A percentile compares a stretch with the other conserved stretches of the same genome.
Evolutionary conservation across 2,113 vertebrate genomes (phyloP).

Genomic region (Willisornis vidua): DNA sequence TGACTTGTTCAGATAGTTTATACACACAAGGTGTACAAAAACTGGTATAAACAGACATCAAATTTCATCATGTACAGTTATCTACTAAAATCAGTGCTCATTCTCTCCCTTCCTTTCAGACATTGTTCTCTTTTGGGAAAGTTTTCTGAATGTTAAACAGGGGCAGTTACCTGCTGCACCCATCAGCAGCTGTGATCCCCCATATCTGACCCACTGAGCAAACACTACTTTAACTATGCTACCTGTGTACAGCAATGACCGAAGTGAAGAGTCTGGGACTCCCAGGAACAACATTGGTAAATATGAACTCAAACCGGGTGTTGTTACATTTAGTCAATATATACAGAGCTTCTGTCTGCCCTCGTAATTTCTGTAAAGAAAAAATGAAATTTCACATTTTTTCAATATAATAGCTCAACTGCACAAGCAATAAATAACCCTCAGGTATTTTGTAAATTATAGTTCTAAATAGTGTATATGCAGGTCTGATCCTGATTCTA

Average conservation of each 20-base stretch:
- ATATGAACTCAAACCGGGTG: constrained; percentile 98
- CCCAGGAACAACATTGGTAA: constrained; percentile 95
- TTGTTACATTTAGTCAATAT: constrained; percentile 97
- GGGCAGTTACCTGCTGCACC: not conserved
- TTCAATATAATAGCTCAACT: not conserved
- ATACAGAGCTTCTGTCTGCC: constrained; percentile 97
- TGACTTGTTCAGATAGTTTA: not conserved
- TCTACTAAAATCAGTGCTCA: not conserved
- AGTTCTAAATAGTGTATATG: not conserved
- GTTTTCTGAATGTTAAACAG: not conserved
- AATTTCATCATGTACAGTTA: not conserved
- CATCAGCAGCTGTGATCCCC: not conserved
- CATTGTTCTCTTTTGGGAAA: not conserved
- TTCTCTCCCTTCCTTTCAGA: not conserved
- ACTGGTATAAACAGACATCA: not conserved
- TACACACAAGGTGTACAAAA: not conserved
- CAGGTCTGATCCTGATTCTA: not conserved
- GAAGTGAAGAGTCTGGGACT: constrained; percentile 97
- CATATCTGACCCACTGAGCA: not conserved
- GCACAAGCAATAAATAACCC: not conserved
- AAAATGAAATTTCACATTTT: constrained; percentile 14
- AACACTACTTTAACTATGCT: constrained; percentile 25
- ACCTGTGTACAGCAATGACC: constrained; percentile 99
- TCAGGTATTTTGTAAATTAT: not conserved
- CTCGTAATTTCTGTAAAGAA: constrained; percentile 90